A percentile compares a stretch with the other conserved stretches of the same genome.
Evolutionary conservation across 2,113 vertebrate species (phyloP).

Genomic region (Onychorhynchus coronatus): DNA sequence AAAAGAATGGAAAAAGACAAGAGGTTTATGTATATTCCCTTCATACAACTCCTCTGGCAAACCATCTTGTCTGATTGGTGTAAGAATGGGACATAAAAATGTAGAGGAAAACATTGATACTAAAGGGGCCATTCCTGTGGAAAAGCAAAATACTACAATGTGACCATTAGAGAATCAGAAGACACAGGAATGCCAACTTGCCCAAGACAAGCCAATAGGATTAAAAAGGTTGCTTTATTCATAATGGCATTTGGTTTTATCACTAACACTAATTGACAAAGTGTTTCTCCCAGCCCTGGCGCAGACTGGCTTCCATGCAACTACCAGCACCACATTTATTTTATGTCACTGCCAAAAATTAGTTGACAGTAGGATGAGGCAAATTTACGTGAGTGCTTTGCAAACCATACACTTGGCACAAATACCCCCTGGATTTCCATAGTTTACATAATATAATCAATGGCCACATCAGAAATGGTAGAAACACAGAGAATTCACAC

Average conservation of each 20-base stretch:
- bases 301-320: not conserved
- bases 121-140: not conserved
- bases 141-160: not conserved
- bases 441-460: not conserved
- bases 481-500: not conserved
- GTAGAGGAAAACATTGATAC: not conserved
- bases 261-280: not conserved
- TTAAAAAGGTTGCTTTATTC: not conserved
- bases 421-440: not conserved
- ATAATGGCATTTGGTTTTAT: not conserved
- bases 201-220: not conserved
- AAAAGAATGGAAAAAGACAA: not conserved
- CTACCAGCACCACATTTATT: not conserved
- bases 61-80: not conserved
- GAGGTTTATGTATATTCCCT: not conserved
- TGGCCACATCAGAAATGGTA: not conserved
- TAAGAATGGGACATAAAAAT: not conserved
- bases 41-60: not conserved
- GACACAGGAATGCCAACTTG: accelerated
- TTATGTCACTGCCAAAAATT: not conserved
- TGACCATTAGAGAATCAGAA: not conserved
- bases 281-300: not conserved
- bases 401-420: not conserved
- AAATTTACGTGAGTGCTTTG: not conserved
- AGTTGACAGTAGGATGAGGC: not conserved